Conservation (phyloP, 1,140 invertebrate species). For the Intoshia linei region DNA sequence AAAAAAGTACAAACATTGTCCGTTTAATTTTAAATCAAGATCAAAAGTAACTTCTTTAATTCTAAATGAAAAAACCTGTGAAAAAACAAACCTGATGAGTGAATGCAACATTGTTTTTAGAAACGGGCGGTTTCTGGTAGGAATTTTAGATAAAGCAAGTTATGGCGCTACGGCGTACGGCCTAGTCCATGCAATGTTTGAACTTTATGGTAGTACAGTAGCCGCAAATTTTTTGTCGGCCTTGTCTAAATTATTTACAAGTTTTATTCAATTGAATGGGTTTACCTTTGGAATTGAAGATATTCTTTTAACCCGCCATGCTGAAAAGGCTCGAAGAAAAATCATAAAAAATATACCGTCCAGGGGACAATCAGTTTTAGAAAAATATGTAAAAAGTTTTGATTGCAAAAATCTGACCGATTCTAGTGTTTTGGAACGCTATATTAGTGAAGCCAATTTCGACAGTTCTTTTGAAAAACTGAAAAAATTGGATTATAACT, state of each 20-base stretch:
- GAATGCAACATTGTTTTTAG: slow-evolving; percentile 64
- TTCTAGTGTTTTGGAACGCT: slow-evolving; percentile 13
- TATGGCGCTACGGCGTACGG: slow-evolving; percentile 71
- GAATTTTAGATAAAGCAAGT: slow-evolving; percentile 82
- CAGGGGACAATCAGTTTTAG: slow-evolving; percentile 30
- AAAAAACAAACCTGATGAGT: slow-evolving; percentile 29
- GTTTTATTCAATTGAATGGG: slow-evolving; percentile 50
- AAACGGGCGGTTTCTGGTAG: slow-evolving; percentile 50
- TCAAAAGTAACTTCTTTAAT: no score
- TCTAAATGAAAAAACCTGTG: neutral
- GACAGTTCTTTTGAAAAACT: slow-evolving; percentile 38
- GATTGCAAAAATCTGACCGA: slow-evolving; percentile 29
- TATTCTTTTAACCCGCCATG: slow-evolving; percentile 40
- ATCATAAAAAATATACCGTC: slow-evolving; percentile 33
- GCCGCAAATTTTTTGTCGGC: slow-evolving; percentile 47
- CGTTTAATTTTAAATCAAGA: no score
- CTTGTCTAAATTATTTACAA: slow-evolving; percentile 59
- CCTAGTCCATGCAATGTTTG: slow-evolving; percentile 37
- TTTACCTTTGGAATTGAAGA: slow-evolving; percentile 78
- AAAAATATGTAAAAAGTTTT: slow-evolving; percentile 36
- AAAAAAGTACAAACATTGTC: no score
- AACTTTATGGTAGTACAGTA: slow-evolving; percentile 53
- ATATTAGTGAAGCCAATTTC: slow-evolving; percentile 35
- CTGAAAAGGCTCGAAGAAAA: slow-evolving; percentile 35
- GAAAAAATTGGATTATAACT: slow-evolving; percentile 43